phyloP scores from a whole-genome alignment of 1,140 invertebrate genomes.

The Aphis gossypii region DNA sequence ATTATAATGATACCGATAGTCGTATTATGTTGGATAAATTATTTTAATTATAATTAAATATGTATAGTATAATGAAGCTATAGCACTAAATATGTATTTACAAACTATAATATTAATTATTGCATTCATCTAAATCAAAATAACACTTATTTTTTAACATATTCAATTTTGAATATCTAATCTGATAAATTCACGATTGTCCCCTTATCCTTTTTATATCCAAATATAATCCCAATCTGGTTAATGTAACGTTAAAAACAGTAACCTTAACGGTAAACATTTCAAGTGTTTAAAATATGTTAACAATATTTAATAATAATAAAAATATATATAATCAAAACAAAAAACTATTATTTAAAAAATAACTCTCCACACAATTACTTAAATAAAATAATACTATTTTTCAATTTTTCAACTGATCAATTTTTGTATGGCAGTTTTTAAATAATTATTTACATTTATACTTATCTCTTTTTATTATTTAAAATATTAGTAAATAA shows the following conservation, averaged over 20 bases:
- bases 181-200: background rate
- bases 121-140: background rate
- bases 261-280: background rate
- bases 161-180: too few species aligned
- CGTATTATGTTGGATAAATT: background rate
- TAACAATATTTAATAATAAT: too few species aligned
- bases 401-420: background rate
- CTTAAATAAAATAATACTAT: background rate
- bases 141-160: background rate
- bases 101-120: background rate
- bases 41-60: background rate
- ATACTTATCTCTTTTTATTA: background rate
- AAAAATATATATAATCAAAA: background rate
- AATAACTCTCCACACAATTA: background rate
- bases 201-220: background rate
- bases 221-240: background rate
- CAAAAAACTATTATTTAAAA: background rate
- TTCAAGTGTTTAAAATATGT: background rate
- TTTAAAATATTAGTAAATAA: background rate
- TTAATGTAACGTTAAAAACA: background rate
- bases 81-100: background rate
- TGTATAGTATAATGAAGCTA: background rate
- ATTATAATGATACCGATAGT: background rate
- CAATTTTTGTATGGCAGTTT: background rate
- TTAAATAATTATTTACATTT: background rate